Evolutionary conservation across 30 jellyfish, hydroid and myxozoan species (phyloP), one percentile per base, ranked within the genome.

Genomic region (Mastigias papua): DNA sequence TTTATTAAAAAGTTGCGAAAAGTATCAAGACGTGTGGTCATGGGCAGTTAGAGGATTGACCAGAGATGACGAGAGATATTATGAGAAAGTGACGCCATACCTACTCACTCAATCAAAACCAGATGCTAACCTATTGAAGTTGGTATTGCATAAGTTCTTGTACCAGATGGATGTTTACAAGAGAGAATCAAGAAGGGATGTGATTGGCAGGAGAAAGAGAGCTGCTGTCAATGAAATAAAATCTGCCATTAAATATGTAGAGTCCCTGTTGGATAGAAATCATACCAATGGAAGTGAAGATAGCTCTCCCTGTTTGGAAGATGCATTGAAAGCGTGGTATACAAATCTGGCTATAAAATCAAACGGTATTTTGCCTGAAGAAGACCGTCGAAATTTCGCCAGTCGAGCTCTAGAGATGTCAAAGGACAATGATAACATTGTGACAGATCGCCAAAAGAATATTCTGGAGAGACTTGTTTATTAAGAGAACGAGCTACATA

Each of bases 41-140:
- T 16, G 33, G 76, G 37, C 37, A 17, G 4, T 65, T 33, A 5
- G 13, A 2, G 37, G 42, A 1, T 25, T 21, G 21, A 3, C 37
- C 34, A 21, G 37, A 35, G 42, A 17, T 2, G 76, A 65, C 37
- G 8, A 13, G 76, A 17, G 49, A 1, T 15, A 16, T 2, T 65
- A 26, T 5, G 76, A 65, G 5, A 37, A 65, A 37, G 34, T 17
- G 5, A 65, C 15, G 23, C 76, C 34, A 21, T 65, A 65, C 37
- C 76, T 65, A 2, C 42, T 65, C 23, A 21, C 9, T 26, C 76
- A 65, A 65, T 16, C 76, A 26, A 37, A 65, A 37, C 76, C 76
- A 20, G 19, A 19, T 65, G 76, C 20, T 4, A 22, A 17, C 2
- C 25, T 65, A 15, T 26, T 65, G 37, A 26, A 25, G 37, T 37